Evolutionary conservation across 2,888 invertebrate species (phyloP).

Genomic region (Caenorhabditis doughertyi): DNA sequence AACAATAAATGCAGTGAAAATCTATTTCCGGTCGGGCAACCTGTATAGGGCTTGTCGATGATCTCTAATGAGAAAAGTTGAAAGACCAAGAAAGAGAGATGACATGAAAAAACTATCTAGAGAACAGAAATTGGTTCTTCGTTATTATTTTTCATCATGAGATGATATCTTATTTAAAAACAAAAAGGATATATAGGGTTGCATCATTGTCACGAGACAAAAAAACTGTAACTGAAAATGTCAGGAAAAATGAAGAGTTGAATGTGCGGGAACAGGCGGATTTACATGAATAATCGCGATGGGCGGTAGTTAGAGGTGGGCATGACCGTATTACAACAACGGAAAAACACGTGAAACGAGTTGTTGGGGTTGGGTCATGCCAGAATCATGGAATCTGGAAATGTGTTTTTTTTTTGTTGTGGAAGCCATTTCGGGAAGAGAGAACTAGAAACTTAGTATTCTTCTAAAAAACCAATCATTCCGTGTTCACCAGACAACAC

Average conservation of each 20-base stretch:
- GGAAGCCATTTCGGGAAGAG: background rate
- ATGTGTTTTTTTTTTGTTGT: background rate
- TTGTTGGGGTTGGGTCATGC: constrained; percentile 16
- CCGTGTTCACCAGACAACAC: too few species aligned
- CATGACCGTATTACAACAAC: constrained; percentile 32
- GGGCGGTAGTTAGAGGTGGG: constrained; percentile 24
- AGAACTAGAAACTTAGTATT: constrained; percentile 22
- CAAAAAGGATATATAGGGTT: constrained; percentile 11
- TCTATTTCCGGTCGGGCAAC: constrained; percentile 49
- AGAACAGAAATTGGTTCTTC: background rate
- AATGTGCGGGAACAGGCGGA: constrained; percentile 27
- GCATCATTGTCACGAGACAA: constrained; percentile 27
- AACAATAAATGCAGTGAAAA: constrained; percentile 29
- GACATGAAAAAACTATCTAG: constrained; percentile 5
- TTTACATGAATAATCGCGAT: constrained; percentile 50
- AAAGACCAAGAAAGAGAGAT: constrained; percentile 36
- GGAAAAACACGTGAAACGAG: constrained; percentile 51
- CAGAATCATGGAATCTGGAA: constrained; percentile 12
- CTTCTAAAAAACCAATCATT: too few species aligned
- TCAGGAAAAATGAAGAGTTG: background rate
- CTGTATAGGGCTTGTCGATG: constrained; percentile 39
- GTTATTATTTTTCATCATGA: constrained; percentile 25
- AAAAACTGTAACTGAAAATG: constrained; percentile 13
- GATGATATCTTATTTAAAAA: background rate
- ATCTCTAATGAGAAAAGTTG: constrained; percentile 49